Conservation (phyloP, 2,888 invertebrate genomes). For the Parapristionchus giblindavisi region DNA sequence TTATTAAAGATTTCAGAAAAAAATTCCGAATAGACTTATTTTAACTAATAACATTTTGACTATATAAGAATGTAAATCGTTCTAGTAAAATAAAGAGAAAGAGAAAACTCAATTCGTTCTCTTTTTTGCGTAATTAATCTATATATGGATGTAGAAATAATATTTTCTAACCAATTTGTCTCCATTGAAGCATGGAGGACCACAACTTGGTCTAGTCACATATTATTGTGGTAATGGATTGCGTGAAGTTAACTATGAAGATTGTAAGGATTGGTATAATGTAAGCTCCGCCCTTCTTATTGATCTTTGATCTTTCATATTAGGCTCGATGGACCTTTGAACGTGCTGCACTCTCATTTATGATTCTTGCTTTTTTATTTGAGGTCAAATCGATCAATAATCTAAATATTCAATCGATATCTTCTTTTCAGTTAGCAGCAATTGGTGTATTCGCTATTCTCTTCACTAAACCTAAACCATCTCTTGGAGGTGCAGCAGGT, state of each 20-base stretch:
- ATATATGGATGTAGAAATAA: no score
- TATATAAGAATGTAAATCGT: no score
- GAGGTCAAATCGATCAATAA: conserved; percentile 41
- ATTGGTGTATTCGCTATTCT: conserved; percentile 30
- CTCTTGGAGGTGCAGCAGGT: conserved; percentile 26
- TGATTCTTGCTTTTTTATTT: conserved; percentile 52
- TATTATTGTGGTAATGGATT: conserved; percentile 54
- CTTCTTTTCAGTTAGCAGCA: conserved; percentile 11
- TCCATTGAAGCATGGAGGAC: conserved; percentile 48
- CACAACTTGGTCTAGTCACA: conserved; percentile 57
- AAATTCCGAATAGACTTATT: no score
- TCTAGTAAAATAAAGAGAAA: no score
- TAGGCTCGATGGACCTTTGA: conserved; percentile 48
- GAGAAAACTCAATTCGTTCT: no score
- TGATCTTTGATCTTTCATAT: conserved; percentile 5
- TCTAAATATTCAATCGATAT: not conserved
- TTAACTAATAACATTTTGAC: no score
- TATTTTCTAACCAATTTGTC: not conserved
- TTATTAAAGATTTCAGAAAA: no score
- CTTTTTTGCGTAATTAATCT: no score
- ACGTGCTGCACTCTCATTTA: conserved; percentile 49
- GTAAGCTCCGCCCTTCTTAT: conserved; percentile 38
- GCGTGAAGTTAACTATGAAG: conserved; percentile 47
- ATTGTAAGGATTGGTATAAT: conserved; percentile 54
- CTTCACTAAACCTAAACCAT: not conserved